Evolutionary conservation across 2,888 invertebrate species (phyloP), one percentile per base, ranked within the genome.

Genomic region (Anoncus sp.): DNA sequence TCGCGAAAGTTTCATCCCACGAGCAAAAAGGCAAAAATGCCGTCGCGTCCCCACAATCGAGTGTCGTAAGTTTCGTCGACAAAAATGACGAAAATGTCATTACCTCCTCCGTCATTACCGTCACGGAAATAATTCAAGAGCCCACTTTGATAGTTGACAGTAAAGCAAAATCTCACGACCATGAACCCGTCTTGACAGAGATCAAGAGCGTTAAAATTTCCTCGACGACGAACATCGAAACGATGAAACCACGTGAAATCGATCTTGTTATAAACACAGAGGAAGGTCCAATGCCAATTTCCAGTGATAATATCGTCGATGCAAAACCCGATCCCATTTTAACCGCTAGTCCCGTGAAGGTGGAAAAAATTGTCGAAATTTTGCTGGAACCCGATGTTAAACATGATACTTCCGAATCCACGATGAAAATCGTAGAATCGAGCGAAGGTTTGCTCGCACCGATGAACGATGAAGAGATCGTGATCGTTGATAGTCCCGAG

Each of bases 251-350:
- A 16, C 12, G 18, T 9, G 63, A 66, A 1, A 59, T 51, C 4
- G 81, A 82, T 69, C 57, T 83, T 20, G 82, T 81, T 9, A 72
- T 87, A n/a, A 73, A 82, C 4, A 84, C 87, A 7, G 88, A 88
- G 45, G 88, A 88, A 59, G 87, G 87, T 20, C 86, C 85, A 0
- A 20, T 87, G 4, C 87, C 88, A 1, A 72, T 87, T 10, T 83
- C 85, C 9, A 82, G 80, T 14, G 85, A 77, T 40, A 70, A 75
- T 4, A 55, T 69, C 24, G 57, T 71, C 62, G 84, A 83, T 57
- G 85, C 84, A 4, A 85, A 84, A 47, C 83, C 85, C 0, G 84
- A 85, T 0, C 31, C 82, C 5, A 82, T 87, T 16, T 79, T 85
- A 67, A 81, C 85, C 2, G 87, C 84, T 22, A 85, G 83, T 31